Evolutionary conservation across 2,113 vertebrate genomes (phyloP).

Genomic region (Tragelaphus strepsiceros): DNA sequence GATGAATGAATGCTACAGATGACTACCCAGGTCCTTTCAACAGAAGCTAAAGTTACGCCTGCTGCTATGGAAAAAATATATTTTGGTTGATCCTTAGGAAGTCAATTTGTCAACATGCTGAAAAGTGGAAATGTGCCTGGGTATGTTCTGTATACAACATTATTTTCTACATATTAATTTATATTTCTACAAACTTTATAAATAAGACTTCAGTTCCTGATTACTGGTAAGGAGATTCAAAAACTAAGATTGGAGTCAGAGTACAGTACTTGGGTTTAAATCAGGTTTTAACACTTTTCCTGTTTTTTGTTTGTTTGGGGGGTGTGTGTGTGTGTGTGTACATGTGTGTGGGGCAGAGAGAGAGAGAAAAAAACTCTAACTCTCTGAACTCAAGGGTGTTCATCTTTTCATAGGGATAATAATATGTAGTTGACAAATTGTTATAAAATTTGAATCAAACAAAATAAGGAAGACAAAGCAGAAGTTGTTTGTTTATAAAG

Average conservation of each 20-base stretch:
- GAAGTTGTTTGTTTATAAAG: not conserved
- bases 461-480: not conserved
- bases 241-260: not conserved
- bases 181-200: not conserved
- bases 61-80: conserved; percentile 56
- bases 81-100: conserved; percentile 57
- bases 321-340: not conserved
- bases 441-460: not conserved
- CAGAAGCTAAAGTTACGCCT: conserved; percentile 60
- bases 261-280: not conserved
- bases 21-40: conserved; percentile 54
- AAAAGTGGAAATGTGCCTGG: not conserved
- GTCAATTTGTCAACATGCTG: conserved; percentile 50
- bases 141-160: not conserved
- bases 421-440: not conserved
- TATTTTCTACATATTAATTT: not conserved
- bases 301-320: not conserved
- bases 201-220: not conserved
- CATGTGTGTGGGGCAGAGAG: not conserved
- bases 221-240: not conserved
- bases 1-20: conserved; percentile 53
- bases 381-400: not conserved
- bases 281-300: not conserved
- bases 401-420: not conserved
- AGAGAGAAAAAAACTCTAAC: not conserved